Evolutionary conservation across 2,888 invertebrate species (phyloP), one percentile per base, ranked within the genome.

Genomic region (Apamea monoglypha): DNA sequence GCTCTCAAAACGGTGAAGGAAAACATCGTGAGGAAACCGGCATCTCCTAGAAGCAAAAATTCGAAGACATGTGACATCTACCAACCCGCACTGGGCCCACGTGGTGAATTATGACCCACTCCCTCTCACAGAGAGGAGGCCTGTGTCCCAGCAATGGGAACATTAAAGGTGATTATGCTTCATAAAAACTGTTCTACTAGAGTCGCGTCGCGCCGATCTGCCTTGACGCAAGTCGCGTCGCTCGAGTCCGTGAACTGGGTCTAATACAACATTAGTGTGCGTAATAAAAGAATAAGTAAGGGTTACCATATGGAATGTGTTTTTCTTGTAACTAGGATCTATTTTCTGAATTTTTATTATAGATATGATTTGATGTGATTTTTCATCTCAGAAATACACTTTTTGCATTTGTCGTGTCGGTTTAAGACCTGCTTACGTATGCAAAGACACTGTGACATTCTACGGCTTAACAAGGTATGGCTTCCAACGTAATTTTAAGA

Each of bases 221-320:
- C n/a, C 18, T 36, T 59, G 36, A 18, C 18, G 36, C n/a, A 21
- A 18, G 36, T 59, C 69, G 29, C 47, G 1, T 50, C 71, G 18
- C 36, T 40, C 0, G 2, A n/a, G n/a, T 2, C 36, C 12, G n/a
- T 56, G n/a, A 56, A 6, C 12, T 3, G 7, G 21, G 18, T n/a
- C 59, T 59, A 88, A 87, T 85, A 86, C 66, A 68, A 86, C 85
- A 88, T 89, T 84, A 90, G 91, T 91, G 89, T 86, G 87, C n/a
- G 89, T 89, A 87, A 91, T 91, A 91, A 91, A 90, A 89, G 84
- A 87, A 90, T 90, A 89, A 90, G 89, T 90, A 89, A 91, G 90
- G 89, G 88, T 64, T 80, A 73, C 84, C 83, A 78, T 81, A 82
- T 76, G 82, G 72, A 87, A 89, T 83, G 83, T 83, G 85, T 71